Evolutionary conservation across 2,797 vertebrate genomes (phyloP), one percentile per base, ranked within the genome.

Genomic region (Podarcis lilfordi): DNA sequence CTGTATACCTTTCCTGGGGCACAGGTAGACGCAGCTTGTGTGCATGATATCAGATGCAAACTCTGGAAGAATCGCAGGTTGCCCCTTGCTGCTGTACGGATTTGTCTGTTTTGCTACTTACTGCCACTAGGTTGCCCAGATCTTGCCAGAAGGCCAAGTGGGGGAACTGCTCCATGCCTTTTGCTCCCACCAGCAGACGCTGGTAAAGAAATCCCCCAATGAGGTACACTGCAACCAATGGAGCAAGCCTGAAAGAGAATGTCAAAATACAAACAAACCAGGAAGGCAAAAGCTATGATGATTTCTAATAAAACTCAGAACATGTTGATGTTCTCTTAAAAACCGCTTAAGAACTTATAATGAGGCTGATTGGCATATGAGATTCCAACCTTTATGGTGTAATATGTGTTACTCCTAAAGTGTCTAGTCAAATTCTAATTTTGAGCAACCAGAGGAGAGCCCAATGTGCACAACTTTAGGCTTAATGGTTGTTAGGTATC

Each of bases 141-240:
- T 99, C 98, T 91, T 98, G 97, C 99, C 99, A 99, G 95, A 99
- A 99, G 88, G 97, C 95, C 80, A 98, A 96, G 95, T 99, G 98
- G 29, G 99, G 99, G 89, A 99, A 98, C 86, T 99, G 99, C 79
- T 99, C 98, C 97, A 99, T 97, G 74, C 99, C 99, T 94, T 99
- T 99, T 85, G 99, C 99, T 90, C 98, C 98, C 27, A 99, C 98
- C n/a, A 99, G 92, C 40, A 99, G 95, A 75, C 99, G 97, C 94
- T 99, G 98, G 94, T 99, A 99, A 21, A 99, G 96, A 96, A 99
- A 99, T 40, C 99, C 99, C 82, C 98, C 98, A 25, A 98, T 96
- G 43, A 99, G 94, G 94, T 99, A 99, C 85, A 98, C 95, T 6
- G 98, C 97, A 89, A 98, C 85, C 84, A 98, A 88, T 10, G 97